These are phyloP conservation scores for Eudyptes chrysolophus DNA, from an alignment of 2,113 vertebrate genomes.

Conservation along the genomic window DNA sequence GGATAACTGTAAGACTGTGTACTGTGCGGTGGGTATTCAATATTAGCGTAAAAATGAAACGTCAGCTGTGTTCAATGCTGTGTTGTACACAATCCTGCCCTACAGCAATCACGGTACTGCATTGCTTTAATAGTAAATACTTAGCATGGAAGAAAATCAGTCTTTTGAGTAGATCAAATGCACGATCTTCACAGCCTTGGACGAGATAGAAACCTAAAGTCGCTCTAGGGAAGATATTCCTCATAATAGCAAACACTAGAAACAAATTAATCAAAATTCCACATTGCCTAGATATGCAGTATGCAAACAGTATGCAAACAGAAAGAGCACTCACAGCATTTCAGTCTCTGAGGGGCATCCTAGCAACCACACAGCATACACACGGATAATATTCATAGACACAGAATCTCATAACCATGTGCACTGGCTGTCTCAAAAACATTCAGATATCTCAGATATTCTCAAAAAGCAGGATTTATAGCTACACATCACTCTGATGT, in stretches of 20 bases:
- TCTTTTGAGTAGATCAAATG: slow-evolving; percentile 59
- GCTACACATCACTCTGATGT: neutral
- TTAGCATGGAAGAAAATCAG: slow-evolving; percentile 61
- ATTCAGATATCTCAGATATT: slow-evolving; percentile 18
- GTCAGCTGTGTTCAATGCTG: slow-evolving; percentile 66
- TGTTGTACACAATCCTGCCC: slow-evolving; percentile 58
- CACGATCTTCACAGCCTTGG: slow-evolving; percentile 54
- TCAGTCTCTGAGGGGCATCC: slow-evolving; percentile 56
- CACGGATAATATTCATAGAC: slow-evolving; percentile 53
- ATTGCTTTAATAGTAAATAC: slow-evolving; percentile 60
- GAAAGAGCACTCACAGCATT: slow-evolving; percentile 57
- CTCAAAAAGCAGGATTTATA: slow-evolving; percentile 22
- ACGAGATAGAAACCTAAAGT: slow-evolving; percentile 48
- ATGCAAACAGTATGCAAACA: slow-evolving; percentile 64
- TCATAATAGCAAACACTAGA: slow-evolving; percentile 64
- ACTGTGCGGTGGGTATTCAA: slow-evolving; percentile 21
- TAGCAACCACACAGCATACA: slow-evolving; percentile 54
- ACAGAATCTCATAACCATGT: slow-evolving; percentile 37
- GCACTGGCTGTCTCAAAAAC: slow-evolving; percentile 37
- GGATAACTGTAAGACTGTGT: slow-evolving; percentile 20
- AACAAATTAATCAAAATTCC: slow-evolving; percentile 68
- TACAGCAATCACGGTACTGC: slow-evolving; percentile 10
- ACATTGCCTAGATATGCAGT: slow-evolving; percentile 53
- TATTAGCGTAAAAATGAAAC: slow-evolving; percentile 61
- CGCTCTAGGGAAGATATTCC: slow-evolving; percentile 60